These are phyloP conservation scores for Dicyrtoma fusca DNA, from an alignment of 2,888 invertebrate genomes.

Conservation along the genomic window DNA sequence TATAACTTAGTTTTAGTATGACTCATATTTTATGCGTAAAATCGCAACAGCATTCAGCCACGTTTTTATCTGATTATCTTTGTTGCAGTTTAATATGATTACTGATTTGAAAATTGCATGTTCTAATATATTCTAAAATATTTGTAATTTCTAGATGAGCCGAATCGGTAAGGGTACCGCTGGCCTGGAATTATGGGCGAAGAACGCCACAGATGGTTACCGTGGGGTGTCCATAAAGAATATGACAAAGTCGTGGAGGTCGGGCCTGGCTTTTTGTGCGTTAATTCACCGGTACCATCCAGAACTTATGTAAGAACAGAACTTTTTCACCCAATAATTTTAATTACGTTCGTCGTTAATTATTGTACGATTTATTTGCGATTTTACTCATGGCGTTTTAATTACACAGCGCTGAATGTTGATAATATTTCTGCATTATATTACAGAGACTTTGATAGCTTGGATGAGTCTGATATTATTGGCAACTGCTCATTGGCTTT, in stretches of 20 bases:
- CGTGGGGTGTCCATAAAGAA: conserved; percentile 86
- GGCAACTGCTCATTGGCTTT: conserved; percentile 56
- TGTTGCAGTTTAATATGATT: no score
- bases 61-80: no score
- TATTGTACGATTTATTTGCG: background rate
- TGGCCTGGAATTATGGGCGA: conserved; percentile 77
- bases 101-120: no score
- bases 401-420: background rate
- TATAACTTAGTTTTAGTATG: no score
- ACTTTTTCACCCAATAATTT: background rate
- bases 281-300: conserved; percentile 94
- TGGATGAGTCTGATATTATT: conserved; percentile 52
- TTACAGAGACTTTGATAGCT: conserved; percentile 54
- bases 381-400: background rate
- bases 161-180: conserved; percentile 49
- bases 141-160: conserved; percentile 44
- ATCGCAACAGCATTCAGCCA: no score
- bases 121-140: background rate
- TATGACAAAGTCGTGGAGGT: conserved; percentile 94
- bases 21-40: no score
- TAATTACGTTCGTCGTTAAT: background rate
- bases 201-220: conserved; percentile 84
- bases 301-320: conserved; percentile 84
- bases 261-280: conserved; percentile 83
- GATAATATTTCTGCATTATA: background rate